Base-by-base conservation (phyloP, 2,113 vertebrate species). In the Sander lucioperca region DNA sequence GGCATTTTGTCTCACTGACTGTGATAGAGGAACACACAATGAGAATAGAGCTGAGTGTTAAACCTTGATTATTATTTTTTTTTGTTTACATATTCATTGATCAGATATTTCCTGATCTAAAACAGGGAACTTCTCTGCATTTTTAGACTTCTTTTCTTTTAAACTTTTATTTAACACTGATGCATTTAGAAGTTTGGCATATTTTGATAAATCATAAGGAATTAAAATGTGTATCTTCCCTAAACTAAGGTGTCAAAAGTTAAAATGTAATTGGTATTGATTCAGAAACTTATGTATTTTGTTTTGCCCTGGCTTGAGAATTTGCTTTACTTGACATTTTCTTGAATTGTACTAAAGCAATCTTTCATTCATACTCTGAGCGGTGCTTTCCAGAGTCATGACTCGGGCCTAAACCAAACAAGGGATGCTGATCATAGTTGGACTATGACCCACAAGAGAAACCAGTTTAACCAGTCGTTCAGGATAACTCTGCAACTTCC, bases 381-480 rank as follows among this genome's bases (percentile, higher is more conserved):
- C 0, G 9, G 5, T 78, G 27, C 5, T 59, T 77, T 45, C 21
- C 65, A 39, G 30, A 68, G 14, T 45, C 33, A 0, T 36, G 54
- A 72, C 58, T 66, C 64, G 33, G 43, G 16, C 14, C 6, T 7
- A 25, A 50, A 15, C 2, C 56, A 33, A 8, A 9, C 54, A 15
- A 1, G 5, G 7, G 1, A 81, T 59, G 4, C 43, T 14, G 27
- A 54, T 85, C 48, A 74, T 45, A 74, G 47, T 6, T 2, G 43
- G 50, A 16, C 51, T 15, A 3, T 50, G 54, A 43, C 36, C 33
- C 51, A 68, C 47, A 30, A 11, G 27, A 72, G 15, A 74, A 84
- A 64, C 74, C 58, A 0, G 84, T 57, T 58, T 3, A 77, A 77
- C 88, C 54, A 27, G 90, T 79, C 12, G 1, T 16, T 18, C 53